Evolutionary conservation across 1,140 invertebrate genomes (phyloP).

Genomic region (Orussus abietinus): DNA sequence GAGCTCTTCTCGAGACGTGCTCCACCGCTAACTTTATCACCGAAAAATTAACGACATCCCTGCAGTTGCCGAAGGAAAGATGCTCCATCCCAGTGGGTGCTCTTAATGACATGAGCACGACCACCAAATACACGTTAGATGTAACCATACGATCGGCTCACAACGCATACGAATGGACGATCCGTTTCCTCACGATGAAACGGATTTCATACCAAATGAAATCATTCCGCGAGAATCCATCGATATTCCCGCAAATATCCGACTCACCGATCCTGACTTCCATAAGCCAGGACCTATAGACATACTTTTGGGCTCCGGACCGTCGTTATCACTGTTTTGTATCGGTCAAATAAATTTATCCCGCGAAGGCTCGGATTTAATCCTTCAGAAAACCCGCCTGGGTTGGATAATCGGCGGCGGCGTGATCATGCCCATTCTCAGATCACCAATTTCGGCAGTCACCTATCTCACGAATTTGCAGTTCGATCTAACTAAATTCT

Average conservation of each 20-base stretch:
- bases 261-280: slow-evolving; percentile 11
- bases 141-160: slow-evolving; percentile 1
- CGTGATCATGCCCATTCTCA: not conserved
- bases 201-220: not conserved
- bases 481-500: not conserved
- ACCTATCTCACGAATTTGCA: not conserved
- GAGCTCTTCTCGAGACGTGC: slow-evolving; percentile 14
- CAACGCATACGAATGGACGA: not conserved
- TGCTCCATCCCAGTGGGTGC: slow-evolving; percentile 12
- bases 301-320: slow-evolving; percentile 7
- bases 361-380: not conserved
- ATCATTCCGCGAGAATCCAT: not conserved
- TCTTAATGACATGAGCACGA: slow-evolving; percentile 13
- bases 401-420: slow-evolving; percentile 10
- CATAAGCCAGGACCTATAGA: slow-evolving; percentile 10
- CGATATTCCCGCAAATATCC: slow-evolving; percentile 4
- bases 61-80: not conserved
- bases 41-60: not conserved
- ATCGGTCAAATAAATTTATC: slow-evolving; percentile 7
- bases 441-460: not conserved
- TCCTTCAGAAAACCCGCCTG: slow-evolving; percentile 7
- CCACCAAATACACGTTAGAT: not conserved
- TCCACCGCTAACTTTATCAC: slow-evolving; percentile 18
- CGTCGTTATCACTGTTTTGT: slow-evolving; percentile 7
- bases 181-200: slow-evolving; percentile 11